Evolutionary conservation across 2,113 vertebrate genomes (phyloP).

Genomic region (Chauna torquata): DNA sequence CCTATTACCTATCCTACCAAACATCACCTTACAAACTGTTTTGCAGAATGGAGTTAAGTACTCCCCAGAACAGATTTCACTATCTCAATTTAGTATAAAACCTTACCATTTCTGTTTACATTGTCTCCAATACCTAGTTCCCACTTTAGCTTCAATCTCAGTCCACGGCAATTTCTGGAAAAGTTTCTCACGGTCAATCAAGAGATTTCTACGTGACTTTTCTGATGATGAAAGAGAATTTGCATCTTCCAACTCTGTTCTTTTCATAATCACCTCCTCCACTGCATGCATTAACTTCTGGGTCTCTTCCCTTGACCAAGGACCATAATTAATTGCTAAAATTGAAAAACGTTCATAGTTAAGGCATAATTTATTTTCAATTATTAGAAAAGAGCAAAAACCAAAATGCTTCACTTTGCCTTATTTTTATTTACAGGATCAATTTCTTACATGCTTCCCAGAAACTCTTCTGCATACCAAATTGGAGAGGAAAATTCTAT

Average conservation of each 20-base stretch:
- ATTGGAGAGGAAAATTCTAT: neutral
- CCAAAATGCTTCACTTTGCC: neutral
- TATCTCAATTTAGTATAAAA: neutral
- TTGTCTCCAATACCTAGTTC: constrained; percentile 77
- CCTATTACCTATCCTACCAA: neutral
- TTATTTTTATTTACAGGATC: neutral
- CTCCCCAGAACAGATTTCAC: neutral
- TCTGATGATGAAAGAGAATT: neutral
- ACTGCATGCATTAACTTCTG: constrained; percentile 68
- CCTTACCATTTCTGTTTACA: constrained; percentile 82
- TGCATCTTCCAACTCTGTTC: neutral
- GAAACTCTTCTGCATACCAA: neutral
- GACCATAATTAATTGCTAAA: constrained; percentile 65
- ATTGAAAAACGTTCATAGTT: neutral
- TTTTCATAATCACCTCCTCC: constrained; percentile 65
- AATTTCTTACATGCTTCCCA: neutral
- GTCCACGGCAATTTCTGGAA: constrained; percentile 71
- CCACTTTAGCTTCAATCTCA: constrained; percentile 73
- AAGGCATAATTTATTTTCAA: neutral
- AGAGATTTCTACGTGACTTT: neutral
- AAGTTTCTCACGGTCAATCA: constrained; percentile 57
- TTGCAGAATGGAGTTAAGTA: neutral
- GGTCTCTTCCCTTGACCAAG: constrained; percentile 72
- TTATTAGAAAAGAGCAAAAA: neutral
- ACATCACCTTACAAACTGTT: neutral